Evolutionary conservation across 2,888 invertebrate species (phyloP).

Genomic region (Sarcophaga subvicina): DNA sequence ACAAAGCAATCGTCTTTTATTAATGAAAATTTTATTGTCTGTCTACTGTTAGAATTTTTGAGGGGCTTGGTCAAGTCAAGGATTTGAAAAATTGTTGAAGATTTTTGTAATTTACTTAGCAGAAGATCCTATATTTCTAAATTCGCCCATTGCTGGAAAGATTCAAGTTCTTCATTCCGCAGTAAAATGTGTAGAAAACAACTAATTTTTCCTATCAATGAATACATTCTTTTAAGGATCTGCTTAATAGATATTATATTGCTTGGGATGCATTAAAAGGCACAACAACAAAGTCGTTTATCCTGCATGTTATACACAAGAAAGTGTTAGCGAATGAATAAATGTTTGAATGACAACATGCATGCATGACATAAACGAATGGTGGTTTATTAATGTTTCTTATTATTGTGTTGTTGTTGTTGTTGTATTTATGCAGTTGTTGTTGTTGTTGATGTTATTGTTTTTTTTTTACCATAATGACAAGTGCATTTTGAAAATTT

Average conservation of each 20-base stretch:
- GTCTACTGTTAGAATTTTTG: no score
- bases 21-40: no score
- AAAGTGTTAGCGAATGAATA: constrained; percentile 20
- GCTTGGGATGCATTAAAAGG: neutral
- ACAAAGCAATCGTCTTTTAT: no score
- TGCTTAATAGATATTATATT: neutral
- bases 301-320: constrained; percentile 25
- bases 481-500: constrained; percentile 62
- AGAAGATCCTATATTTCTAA: no score
- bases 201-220: neutral
- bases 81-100: no score
- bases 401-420: neutral
- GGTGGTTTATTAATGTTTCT: neutral
- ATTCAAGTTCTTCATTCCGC: neutral
- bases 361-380: neutral
- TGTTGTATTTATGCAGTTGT: no score
- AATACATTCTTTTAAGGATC: constrained; percentile 22
- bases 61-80: no score
- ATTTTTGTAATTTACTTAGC: no score
- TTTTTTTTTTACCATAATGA: constrained; percentile 7
- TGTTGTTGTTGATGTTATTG: constrained; percentile 13
- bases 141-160: neutral
- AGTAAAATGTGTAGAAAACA: neutral
- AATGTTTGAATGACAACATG: constrained; percentile 2
- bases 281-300: neutral